A percentile compares a stretch with the other conserved stretches of the same genome.
These are phyloP conservation scores for Anneissia japonica DNA, from an alignment of 35 echinoderm and acorn worm genomes.

Conservation along the genomic window DNA sequence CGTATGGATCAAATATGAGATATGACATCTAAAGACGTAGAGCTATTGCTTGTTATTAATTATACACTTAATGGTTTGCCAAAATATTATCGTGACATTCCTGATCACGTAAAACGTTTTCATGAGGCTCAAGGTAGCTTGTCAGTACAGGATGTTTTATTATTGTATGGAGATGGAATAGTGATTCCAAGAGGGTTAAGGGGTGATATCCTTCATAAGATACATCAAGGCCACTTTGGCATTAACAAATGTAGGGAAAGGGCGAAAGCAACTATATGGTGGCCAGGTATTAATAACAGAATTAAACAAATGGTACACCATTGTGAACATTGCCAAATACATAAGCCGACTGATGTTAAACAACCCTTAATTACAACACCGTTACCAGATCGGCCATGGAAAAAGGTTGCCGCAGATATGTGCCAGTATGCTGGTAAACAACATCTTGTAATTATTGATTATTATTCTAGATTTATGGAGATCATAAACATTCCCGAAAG, in stretches of 20 bases:
- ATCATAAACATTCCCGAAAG: too few relatives aligned
- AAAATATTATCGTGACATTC: too few relatives aligned
- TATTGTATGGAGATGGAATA: too few relatives aligned
- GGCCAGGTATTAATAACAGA: conserved; percentile 8
- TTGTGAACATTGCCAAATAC: background rate
- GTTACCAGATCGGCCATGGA: conserved; percentile 21
- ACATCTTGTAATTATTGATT: conserved; percentile 6
- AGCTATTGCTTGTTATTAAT: too few relatives aligned
- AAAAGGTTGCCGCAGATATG: conserved; percentile 3
- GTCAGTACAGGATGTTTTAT: too few relatives aligned
- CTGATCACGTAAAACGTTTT: too few relatives aligned
- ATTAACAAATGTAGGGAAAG: conserved; percentile 20
- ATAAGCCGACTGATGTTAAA: background rate
- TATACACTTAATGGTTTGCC: too few relatives aligned
- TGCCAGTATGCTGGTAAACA: background rate
- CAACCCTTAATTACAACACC: conserved; percentile 6
- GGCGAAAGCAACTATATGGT: conserved; percentile 13
- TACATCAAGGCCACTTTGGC: conserved; percentile 33
- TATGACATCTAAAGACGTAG: too few relatives aligned
- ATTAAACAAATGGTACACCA: conserved; percentile 17
- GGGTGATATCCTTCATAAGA: background rate
- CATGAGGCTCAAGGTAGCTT: too few relatives aligned
- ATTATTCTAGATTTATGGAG: conserved; percentile 15
- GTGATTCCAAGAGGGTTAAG: conserved; percentile 14
- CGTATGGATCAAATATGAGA: too few relatives aligned